Evolutionary conservation across 2,113 vertebrate genomes (phyloP).

Genomic region (Catagonus wagneri): DNA sequence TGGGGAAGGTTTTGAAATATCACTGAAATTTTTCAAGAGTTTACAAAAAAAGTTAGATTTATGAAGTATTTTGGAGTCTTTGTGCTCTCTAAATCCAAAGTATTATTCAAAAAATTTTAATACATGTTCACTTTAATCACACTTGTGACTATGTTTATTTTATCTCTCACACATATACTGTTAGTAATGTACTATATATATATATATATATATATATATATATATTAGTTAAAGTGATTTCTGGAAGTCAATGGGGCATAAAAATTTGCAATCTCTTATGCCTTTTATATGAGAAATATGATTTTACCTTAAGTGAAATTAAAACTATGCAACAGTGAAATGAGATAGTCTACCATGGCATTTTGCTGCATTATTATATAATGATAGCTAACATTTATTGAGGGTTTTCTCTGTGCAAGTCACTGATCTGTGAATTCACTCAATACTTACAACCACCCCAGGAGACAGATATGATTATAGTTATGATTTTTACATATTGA

Average conservation of each 20-base stretch:
- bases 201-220: background rate
- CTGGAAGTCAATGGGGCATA: background rate
- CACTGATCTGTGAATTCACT: background rate
- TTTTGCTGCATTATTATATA: background rate
- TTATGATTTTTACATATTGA: background rate
- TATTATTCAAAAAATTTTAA: conserved; percentile 57
- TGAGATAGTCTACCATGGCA: background rate
- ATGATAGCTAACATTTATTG: background rate
- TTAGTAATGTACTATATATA: conserved; percentile 3
- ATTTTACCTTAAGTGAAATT: conserved; percentile 40
- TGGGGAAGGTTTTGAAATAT: conserved; percentile 10
- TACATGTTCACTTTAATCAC: conserved; percentile 32
- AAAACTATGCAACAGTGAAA: background rate
- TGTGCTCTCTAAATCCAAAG: background rate
- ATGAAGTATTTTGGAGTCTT: background rate
- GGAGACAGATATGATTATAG: background rate
- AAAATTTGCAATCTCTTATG: conserved; percentile 4
- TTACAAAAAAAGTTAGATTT: conserved; percentile 41
- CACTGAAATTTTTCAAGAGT: background rate
- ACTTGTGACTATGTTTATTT: conserved; percentile 34
- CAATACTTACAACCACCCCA: background rate
- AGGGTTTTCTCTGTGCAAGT: background rate
- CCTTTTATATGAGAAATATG: background rate
- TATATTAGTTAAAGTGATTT: too few relatives aligned
- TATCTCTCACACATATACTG: conserved; percentile 35